Percentiles rank a stretch among this genome's conserved stretches.
These are phyloP conservation scores for Zaprionus tsacasi DNA, from an alignment of 1,140 invertebrate genomes.

Conservation along the genomic window DNA sequence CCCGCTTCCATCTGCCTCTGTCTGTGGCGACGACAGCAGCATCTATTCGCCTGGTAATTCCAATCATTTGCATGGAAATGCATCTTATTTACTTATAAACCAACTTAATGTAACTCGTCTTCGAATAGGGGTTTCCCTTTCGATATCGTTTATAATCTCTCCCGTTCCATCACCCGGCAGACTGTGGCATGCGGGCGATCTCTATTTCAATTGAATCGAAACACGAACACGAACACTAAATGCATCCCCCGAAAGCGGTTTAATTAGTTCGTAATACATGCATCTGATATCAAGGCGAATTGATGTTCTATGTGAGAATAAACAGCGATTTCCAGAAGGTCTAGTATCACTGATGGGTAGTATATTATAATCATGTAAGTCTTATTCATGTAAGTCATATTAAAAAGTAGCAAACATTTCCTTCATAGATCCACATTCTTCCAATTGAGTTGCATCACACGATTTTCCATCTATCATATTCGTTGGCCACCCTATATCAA, in stretches of 20 bases:
- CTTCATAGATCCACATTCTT: neutral
- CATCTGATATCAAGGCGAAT: neutral
- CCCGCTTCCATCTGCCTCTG: neutral
- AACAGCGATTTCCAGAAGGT: neutral
- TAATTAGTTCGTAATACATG: conserved; percentile 5
- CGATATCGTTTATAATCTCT: conserved; percentile 13
- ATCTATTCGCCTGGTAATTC: neutral
- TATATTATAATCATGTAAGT: neutral
- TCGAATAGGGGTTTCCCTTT: conserved; percentile 17
- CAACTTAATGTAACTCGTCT: conserved; percentile 1
- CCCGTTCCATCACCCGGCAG: neutral
- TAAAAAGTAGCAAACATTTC: neutral
- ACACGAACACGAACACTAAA: too few relatives aligned
- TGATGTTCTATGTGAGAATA: neutral
- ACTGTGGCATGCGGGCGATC: conserved; percentile 19
- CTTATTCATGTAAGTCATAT: too few relatives aligned
- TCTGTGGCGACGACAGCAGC: neutral
- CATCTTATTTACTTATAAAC: neutral
- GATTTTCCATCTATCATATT: neutral
- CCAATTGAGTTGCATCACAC: neutral
- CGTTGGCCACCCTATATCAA: neutral
- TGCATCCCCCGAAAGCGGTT: neutral
- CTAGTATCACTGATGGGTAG: neutral
- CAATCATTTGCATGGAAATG: conserved; percentile 3
- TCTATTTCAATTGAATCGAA: conserved; percentile 22